A percentile compares a stretch with the other conserved stretches of the same genome.
Conservation (phyloP, 2,797 vertebrate genomes). For the Malurus splendens region DNA sequence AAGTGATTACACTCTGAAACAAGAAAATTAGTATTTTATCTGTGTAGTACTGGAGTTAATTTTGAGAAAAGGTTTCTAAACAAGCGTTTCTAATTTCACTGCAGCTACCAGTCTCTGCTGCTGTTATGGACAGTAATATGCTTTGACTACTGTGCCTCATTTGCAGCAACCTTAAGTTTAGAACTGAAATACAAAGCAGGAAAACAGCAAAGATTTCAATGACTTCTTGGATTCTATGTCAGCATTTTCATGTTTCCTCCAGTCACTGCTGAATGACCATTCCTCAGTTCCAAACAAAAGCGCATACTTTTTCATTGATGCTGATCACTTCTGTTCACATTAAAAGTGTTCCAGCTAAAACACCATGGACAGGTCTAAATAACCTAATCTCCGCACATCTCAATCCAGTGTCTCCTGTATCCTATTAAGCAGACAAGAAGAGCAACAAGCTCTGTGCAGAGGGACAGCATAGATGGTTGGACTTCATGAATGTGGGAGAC, state of each 20-base stretch:
- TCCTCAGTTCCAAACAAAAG: background rate
- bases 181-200: background rate
- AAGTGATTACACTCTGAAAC: background rate
- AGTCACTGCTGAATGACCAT: background rate
- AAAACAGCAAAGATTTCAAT: background rate
- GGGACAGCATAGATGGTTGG: background rate
- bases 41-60: background rate
- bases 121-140: background rate
- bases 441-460: background rate
- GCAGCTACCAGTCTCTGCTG: background rate
- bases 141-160: background rate
- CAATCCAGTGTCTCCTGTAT: background rate
- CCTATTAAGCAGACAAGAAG: background rate
- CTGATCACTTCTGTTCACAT: background rate
- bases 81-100: background rate
- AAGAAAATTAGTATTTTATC: background rate
- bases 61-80: background rate
- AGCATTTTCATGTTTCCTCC: background rate
- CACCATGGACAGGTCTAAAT: background rate
- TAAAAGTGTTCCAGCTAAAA: background rate
- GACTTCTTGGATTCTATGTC: background rate
- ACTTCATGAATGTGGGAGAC: background rate
- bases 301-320: background rate
- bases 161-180: background rate
- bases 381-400: background rate